Evolutionary conservation across 2,888 invertebrate genomes (phyloP).

Genomic region (Ormyrus thymus): DNA sequence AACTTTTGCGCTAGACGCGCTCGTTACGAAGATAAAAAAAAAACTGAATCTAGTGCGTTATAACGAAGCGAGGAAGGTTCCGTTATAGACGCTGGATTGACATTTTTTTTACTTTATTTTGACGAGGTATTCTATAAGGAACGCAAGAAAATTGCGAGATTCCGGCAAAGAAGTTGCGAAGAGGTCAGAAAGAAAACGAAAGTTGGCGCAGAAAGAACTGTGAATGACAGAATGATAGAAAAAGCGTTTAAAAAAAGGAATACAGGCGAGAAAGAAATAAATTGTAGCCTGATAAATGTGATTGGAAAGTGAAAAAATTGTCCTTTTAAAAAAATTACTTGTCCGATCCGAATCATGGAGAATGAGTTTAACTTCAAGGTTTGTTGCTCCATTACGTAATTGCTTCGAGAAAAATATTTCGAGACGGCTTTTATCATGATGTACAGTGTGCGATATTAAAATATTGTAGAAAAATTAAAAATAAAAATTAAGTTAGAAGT

Average conservation of each 20-base stretch:
- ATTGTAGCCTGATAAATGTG: conserved; percentile 31
- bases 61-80: conserved; percentile 16
- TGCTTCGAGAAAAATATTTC: no score
- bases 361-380: not conserved
- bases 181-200: not conserved
- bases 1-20: not conserved
- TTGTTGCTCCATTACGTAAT: no score
- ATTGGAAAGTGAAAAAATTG: conserved; percentile 16
- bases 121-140: conserved; percentile 23
- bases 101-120: conserved; percentile 34
- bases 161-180: conserved; percentile 26
- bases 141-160: conserved; percentile 48
- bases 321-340: not conserved
- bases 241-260: conserved; percentile 13
- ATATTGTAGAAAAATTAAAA: no score
- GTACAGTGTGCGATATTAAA: no score
- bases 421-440: no score
- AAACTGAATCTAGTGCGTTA: not conserved
- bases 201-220: not conserved
- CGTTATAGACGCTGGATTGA: not conserved
- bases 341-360: not conserved
- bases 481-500: no score
- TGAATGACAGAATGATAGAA: not conserved
- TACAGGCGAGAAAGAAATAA: conserved; percentile 8
- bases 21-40: conserved; percentile 9